Conservation (phyloP, 2,797 vertebrate species). For the Eremophila alpestris region DNA sequence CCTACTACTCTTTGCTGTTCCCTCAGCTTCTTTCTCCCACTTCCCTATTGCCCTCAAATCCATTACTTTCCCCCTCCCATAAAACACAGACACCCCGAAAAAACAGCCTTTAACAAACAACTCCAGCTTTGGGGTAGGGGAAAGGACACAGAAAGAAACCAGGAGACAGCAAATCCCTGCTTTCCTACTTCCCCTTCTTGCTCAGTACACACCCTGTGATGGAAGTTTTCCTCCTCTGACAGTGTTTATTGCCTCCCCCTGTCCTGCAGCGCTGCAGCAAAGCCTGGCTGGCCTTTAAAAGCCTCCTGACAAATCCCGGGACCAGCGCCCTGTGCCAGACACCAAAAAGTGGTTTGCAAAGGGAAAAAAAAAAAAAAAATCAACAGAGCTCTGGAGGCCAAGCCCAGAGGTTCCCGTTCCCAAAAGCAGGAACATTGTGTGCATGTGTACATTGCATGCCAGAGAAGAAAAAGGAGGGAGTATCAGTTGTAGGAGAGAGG, state of each 20-base stretch:
- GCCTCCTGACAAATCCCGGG: background rate
- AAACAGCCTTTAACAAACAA: background rate
- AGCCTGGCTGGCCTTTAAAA: slow-evolving; percentile 1
- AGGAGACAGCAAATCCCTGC: background rate
- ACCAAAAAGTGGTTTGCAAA: background rate
- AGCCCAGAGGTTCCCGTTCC: background rate
- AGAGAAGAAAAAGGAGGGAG: background rate
- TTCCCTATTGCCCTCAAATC: background rate
- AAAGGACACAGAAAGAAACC: background rate
- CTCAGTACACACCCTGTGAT: background rate
- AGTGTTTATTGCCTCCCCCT: background rate
- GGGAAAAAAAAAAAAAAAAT: background rate
- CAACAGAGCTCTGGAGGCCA: background rate
- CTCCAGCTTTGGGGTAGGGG: background rate
- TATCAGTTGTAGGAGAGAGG: background rate
- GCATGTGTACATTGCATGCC: background rate
- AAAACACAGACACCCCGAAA: background rate
- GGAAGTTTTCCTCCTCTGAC: background rate
- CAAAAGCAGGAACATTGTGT: background rate
- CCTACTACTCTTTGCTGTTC: background rate
- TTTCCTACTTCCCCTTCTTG: background rate
- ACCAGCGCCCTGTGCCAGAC: background rate
- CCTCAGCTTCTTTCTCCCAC: background rate
- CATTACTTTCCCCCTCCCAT: background rate
- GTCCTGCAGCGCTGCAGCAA: background rate